Evolutionary conservation across 2,888 invertebrate species (phyloP).

Genomic region (Entomobrya proxima): DNA sequence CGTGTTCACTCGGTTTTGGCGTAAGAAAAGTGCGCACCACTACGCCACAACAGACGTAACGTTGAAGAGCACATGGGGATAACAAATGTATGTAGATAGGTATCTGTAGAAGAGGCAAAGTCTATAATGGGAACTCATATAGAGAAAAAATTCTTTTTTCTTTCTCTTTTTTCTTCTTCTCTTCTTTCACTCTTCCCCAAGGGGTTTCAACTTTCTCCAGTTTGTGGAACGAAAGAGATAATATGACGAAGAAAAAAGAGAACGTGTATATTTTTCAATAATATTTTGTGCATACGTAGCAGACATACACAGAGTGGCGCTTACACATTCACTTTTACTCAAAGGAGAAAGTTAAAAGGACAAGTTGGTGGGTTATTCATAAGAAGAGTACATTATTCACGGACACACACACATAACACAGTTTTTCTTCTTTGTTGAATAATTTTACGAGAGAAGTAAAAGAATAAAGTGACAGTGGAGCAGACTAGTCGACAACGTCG

Average conservation of each 20-base stretch:
- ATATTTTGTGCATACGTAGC: slow-evolving; percentile 25
- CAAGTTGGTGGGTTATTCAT: neutral
- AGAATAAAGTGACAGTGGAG: neutral
- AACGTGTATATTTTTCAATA: slow-evolving; percentile 51
- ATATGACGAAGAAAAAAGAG: slow-evolving; percentile 13
- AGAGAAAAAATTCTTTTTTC: neutral
- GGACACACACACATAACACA: neutral
- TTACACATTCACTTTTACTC: neutral
- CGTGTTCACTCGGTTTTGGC: neutral
- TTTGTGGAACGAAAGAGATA: slow-evolving; percentile 13
- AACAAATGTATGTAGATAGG: neutral
- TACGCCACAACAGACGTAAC: neutral
- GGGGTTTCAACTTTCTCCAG: slow-evolving; percentile 61
- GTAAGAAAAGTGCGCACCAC: neutral
- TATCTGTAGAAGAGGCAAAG: neutral
- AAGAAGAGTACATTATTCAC: slow-evolving; percentile 9
- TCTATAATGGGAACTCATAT: neutral
- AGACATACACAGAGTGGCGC: neutral
- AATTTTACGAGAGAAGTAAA: neutral
- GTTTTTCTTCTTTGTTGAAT: neutral
- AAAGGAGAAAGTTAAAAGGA: neutral
- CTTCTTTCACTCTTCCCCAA: slow-evolving; percentile 52
- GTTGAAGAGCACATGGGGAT: neutral
- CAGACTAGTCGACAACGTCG: neutral
- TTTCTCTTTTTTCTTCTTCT: slow-evolving; percentile 29